Evolutionary conservation across 1,140 invertebrate species (phyloP), one percentile per base, ranked within the genome.

Genomic region (Ridgeia piscesae): DNA sequence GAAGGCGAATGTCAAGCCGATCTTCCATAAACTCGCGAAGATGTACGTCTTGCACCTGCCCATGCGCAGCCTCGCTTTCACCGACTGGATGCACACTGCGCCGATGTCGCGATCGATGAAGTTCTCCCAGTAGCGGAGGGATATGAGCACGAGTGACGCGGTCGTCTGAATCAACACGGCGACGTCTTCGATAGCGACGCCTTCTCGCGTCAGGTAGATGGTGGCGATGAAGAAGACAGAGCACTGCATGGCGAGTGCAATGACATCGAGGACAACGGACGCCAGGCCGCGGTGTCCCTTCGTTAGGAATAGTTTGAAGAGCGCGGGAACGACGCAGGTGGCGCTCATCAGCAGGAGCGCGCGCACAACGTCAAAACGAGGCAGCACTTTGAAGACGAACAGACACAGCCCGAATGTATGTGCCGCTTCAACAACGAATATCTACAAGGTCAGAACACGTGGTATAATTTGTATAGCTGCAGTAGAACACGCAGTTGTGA

Each of bases 61-160:
- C 35, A 92, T 50, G 88, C 93, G 93, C 42, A 94, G 33, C 90
- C 91, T 92, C 42, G 91, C 89, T 90, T 94, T 94, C 48, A 93
- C 92, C 21, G 91, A 91, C 21, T 91, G 92, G 33, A 94, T 58
- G 1, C 92, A 91, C 31, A 94, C 91, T 31, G 92, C 58, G 91
- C 93, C 93, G 33, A 94, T 93, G 91, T 94, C 92, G 21, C 93
- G 89, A 88, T 94, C 93, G 1, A 94, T 92, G 92, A 93, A 94
- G 91, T 94, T 94, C 89, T 94, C 93, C 93, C 93, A 94, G 91
- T 92, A 94, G 50, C 89, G 91, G 58, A 94, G 89, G 31, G 93
- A 93, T 33, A 92, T 89, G 58, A 93, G 92, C 42, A 93, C 35
- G n/a, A 94, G 89, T 89, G 93, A 92, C 33, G 93, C 92, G 11